These are phyloP conservation scores for Anthrax anthrax DNA, from an alignment of 2,888 invertebrate genomes.

Conservation along the genomic window DNA sequence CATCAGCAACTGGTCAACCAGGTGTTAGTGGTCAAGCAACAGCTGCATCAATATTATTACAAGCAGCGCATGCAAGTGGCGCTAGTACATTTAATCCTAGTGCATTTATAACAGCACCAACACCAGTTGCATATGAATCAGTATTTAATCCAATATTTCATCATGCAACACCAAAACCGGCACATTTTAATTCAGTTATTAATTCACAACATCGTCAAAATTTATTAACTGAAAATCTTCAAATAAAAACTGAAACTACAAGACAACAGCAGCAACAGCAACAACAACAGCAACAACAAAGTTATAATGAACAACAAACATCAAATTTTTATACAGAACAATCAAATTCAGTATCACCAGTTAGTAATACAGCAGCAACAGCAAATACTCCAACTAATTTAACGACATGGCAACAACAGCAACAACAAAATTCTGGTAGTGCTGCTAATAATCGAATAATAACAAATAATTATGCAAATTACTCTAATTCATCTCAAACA, in stretches of 20 bases:
- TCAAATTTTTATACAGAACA: neutral
- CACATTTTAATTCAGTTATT: constrained; percentile 48
- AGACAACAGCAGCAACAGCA: no score
- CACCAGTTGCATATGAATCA: constrained; percentile 64
- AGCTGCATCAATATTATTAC: constrained; percentile 43
- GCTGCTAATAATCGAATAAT: constrained; percentile 41
- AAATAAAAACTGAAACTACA: constrained; percentile 37
- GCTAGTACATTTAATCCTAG: constrained; percentile 44
- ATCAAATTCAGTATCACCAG: neutral
- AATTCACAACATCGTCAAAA: constrained; percentile 54
- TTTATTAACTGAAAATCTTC: constrained; percentile 33
- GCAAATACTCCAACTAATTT: neutral
- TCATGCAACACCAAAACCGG: constrained; percentile 59
- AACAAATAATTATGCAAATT: constrained; percentile 31
- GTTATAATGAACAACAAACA: neutral
- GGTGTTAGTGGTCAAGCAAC: constrained; percentile 42
- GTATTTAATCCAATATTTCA: constrained; percentile 74
- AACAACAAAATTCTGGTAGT: constrained; percentile 43
- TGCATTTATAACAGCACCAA: constrained; percentile 59
- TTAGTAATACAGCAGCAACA: neutral
- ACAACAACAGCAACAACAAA: constrained; percentile 28
- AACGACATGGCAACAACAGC: constrained; percentile 24
- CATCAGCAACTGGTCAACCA: constrained; percentile 36
- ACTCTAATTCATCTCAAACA: constrained; percentile 33
- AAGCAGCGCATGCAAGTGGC: constrained; percentile 46